Evolutionary conservation across 2,888 invertebrate genomes (phyloP), one percentile per base, ranked within the genome.

Genomic region (Hypselothyrea guttata): DNA sequence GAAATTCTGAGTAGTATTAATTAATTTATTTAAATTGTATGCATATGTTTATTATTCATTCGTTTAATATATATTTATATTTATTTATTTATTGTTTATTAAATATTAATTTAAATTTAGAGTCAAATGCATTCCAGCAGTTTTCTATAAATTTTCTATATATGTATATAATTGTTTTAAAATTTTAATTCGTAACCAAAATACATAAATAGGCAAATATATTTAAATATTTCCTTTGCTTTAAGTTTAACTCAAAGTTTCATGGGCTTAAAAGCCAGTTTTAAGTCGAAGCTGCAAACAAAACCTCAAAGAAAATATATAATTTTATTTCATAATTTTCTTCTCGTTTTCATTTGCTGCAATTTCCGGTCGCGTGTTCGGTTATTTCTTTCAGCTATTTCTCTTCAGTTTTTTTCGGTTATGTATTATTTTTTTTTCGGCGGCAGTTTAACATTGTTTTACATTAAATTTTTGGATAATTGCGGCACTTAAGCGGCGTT

Each of bases 351-450:
- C 59, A 48, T 65, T 66, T 57, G 46, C 67, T 62, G 77, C 74
- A 86, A 88, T 87, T 88, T 87, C 86, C 86, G 88, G 86, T 88
- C 83, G 88, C 88, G 87, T 88, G 88, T 77, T 31, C 35, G 8
- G 31, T 8, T 31, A 2, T 2, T 2, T 31, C 9, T 31, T 31
- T 8, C 4, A 8, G 2, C 8, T 2, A 9, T 31, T 31, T 31
- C 2, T 9, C 8, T 40, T 40, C 7, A 11, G n/a, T 40, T 16
- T 22, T 35, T 8, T 11, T 38, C 27, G 44, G 18, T 54, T 41
- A 40, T 27, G 8, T 22, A 7, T 31, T 38, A 31, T 48, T 41
- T 33, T 46, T 59, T 52, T 38, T 22, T 56, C 37, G 31, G 27
- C 15, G 7, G 33, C 16, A 11, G 5, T 13, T 27, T 18, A 35